Base-by-base conservation (phyloP, 2,888 invertebrate species). In the Branchinecta sandiegonensis region DNA sequence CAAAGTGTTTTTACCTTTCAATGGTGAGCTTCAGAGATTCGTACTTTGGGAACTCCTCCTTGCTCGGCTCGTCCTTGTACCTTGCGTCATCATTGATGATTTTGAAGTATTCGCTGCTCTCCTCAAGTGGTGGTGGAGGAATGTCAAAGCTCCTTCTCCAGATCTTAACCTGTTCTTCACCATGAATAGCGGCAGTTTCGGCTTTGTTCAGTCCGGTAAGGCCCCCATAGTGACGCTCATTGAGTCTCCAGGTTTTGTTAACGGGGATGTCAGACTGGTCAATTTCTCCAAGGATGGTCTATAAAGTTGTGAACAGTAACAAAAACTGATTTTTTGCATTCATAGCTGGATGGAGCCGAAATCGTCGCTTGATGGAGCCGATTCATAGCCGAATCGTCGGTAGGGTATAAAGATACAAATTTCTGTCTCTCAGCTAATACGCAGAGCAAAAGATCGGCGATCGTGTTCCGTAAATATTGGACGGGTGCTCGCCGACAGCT, bases 191-290 rank as follows among this genome's bases (percentile, higher is more conserved):
- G 67, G 90, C 90, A 23, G 90, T 88, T 78, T 90, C 89, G 0
- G 87, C 84, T 77, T 92, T 92, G 75, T 91, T 88, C 70, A 89
- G 81, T 2, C 91, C 91, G 12, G 90, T 92, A 8, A 92, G 82
- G 63, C 88, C 88, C 67, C 92, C 92, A 74, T 91, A 92, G 75
- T 92, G 92, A 70, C 92, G 84, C 77, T 92, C 91, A 74, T 91
- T 91, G 47, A 92, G 79, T 13, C 90, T 83, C 92, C 92, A 92
- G 11, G 89, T 86, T 75, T 86, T 85, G 8, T 82, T 76, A 9
- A 87, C 79, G 0, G 87, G 86, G 71, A 91, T 77, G 72, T 83
- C 81, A n/a, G 83, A 77, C 74, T 87, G 86, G 1, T 82, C 83
- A 64, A 86, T 81, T 75, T 86, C 85, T 70, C 84, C 79, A 9